Conservation (phyloP, 92 coral and sea anemone genomes). For the Porites cylindrica region DNA sequence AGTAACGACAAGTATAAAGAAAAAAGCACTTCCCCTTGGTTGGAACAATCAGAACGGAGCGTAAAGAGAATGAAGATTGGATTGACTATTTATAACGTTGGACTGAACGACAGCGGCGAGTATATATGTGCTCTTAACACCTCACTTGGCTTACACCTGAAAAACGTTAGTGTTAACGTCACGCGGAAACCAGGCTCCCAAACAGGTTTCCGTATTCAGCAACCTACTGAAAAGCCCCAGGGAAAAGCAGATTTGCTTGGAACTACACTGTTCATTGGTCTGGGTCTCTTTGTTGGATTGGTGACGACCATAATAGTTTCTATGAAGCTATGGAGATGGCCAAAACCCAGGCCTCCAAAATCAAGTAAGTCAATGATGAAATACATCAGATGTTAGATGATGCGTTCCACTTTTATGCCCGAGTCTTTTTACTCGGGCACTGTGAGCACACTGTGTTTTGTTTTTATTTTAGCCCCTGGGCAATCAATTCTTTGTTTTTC, state of each 20-base stretch:
- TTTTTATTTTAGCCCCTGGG: too few relatives aligned
- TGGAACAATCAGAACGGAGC: neutral
- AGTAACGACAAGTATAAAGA: neutral
- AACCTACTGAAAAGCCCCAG: neutral
- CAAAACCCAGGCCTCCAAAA: neutral
- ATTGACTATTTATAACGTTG: neutral
- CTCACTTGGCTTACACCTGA: slow-evolving; percentile 11
- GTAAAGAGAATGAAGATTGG: neutral
- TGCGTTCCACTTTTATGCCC: too few relatives aligned
- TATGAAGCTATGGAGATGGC: neutral
- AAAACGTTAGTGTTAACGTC: slow-evolving; percentile 9
- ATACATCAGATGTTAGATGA: too few relatives aligned
- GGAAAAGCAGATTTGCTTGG: neutral
- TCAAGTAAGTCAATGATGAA: slow-evolving; percentile 11
- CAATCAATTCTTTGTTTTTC: too few relatives aligned
- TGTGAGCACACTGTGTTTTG: too few relatives aligned
- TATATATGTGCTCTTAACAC: slow-evolving; percentile 33
- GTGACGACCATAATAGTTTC: neutral
- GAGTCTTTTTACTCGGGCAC: too few relatives aligned
- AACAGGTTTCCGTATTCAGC: neutral
- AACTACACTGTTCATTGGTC: neutral
- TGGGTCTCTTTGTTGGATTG: slow-evolving; percentile 19
- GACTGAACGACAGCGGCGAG: slow-evolving; percentile 6
- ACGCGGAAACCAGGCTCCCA: neutral
- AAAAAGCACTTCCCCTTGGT: neutral